Base-by-base conservation (phyloP, 2,888 invertebrate genomes). In the Drosophila nigricruria region DNA sequence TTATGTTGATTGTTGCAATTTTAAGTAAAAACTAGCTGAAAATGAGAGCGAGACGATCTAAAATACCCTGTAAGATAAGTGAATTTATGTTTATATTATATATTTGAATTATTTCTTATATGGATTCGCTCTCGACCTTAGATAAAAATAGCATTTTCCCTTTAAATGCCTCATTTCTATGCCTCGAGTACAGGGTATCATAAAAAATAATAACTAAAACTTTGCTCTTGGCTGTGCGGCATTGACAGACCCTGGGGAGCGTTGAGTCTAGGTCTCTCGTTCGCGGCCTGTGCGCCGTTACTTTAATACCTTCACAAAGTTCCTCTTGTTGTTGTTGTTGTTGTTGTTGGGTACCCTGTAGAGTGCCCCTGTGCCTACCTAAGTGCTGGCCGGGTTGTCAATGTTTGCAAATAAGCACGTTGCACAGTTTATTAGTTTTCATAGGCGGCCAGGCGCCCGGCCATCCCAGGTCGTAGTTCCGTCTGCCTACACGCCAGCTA, bases 401-500 rank as follows among this genome's bases (percentile, higher is more conserved):
- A 77, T 82, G 84, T 85, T 82, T 77, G 85, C 80, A 81, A 88
- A 82, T 84, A 82, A 82, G 88, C 82, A 84, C 82, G 81, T 82
- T 82, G 81, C 81, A 82, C 86, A 85, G 85, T 85, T 88, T 85
- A 85, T 85, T 85, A 85, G 88, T 88, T 85, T 85, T 82, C 86
- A 82, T 82, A 85, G 73, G 81, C 88, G 72, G 72, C 70, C 67
- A 10, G 36, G 53, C 42, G 54, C 10, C 57, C 36, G 16, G 2
- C 27, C 8, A 36, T 34, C 25, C 0, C 3, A 36, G 52, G 4
- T 47, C n/a, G 18, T 43, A 30, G 45, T 30, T 38, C 53, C 42
- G 54, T 57, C 67, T 56, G 53, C 59, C 53, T 20, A 45, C 45
- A 45, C 34, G 47, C 64, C 53, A 25, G 59, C 64, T 65, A 30